These are phyloP conservation scores for Chaetorhynchus papuensis DNA, from an alignment of 2,113 vertebrate species.

Conservation along the genomic window DNA sequence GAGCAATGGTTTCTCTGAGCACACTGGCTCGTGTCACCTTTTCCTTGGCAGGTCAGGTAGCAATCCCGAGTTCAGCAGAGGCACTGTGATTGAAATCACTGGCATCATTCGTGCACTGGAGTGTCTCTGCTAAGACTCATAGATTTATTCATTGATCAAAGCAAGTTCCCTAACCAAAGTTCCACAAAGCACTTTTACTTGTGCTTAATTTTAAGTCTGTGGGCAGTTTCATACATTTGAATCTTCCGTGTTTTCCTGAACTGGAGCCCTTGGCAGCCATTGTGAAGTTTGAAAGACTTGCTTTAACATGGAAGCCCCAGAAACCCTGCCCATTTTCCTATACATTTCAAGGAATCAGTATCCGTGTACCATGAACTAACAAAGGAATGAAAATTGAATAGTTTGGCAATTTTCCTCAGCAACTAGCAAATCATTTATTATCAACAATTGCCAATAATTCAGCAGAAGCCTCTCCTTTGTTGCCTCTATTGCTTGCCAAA, in stretches of 20 bases:
- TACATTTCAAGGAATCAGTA: not conserved
- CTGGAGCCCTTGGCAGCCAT: not conserved
- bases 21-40: not conserved
- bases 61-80: not conserved
- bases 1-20: not conserved
- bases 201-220: not conserved
- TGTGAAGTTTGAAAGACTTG: not conserved
- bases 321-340: not conserved
- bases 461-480: not conserved
- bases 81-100: not conserved
- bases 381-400: not conserved
- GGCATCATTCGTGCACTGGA: not conserved
- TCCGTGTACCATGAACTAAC: not conserved
- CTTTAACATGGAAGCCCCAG: not conserved
- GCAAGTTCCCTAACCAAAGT: not conserved
- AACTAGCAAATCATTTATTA: not conserved
- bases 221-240: not conserved
- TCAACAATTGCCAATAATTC: not conserved
- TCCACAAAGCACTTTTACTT: not conserved
- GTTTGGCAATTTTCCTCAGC: not conserved
- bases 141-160: conserved; percentile 22
- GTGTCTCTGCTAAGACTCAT: not conserved
- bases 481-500: not conserved
- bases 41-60: not conserved
- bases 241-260: not conserved